phyloP scores from a whole-genome alignment of 2,888 invertebrate genomes.

The Stenodera caucasica region DNA sequence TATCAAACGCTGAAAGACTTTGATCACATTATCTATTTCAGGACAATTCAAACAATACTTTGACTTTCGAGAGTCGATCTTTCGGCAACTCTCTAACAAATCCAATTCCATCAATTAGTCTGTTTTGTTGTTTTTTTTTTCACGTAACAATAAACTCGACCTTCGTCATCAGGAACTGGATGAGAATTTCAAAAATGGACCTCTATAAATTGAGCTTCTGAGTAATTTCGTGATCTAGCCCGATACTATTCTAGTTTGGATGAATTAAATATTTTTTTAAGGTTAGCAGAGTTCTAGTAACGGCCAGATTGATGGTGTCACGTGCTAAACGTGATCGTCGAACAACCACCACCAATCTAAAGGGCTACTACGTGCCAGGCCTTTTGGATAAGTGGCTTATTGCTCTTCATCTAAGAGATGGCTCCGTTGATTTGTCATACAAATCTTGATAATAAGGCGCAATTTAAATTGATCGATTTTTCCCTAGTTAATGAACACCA shows the following conservation, averaged over 20 bases:
- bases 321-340: constrained; percentile 47
- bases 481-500: neutral
- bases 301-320: constrained; percentile 47
- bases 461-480: neutral
- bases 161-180: too few relatives aligned
- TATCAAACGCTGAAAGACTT: constrained; percentile 15
- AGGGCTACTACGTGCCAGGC: constrained; percentile 43
- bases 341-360: constrained; percentile 49
- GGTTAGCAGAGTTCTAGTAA: too few relatives aligned
- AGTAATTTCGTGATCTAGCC: constrained; percentile 21
- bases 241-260: constrained; percentile 14
- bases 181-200: too few relatives aligned
- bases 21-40: neutral
- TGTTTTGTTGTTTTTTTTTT: too few relatives aligned
- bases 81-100: neutral
- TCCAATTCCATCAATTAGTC: neutral
- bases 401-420: constrained; percentile 26
- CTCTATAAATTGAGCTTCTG: constrained; percentile 18
- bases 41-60: neutral
- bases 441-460: neutral
- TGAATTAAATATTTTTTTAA: constrained; percentile 37
- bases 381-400: constrained; percentile 41
- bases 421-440: constrained; percentile 32
- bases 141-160: too few relatives aligned
- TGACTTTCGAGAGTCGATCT: neutral